phyloP scores from a whole-genome alignment of 2,797 vertebrate species.

The Tokudaia tokunoshimensis region DNA sequence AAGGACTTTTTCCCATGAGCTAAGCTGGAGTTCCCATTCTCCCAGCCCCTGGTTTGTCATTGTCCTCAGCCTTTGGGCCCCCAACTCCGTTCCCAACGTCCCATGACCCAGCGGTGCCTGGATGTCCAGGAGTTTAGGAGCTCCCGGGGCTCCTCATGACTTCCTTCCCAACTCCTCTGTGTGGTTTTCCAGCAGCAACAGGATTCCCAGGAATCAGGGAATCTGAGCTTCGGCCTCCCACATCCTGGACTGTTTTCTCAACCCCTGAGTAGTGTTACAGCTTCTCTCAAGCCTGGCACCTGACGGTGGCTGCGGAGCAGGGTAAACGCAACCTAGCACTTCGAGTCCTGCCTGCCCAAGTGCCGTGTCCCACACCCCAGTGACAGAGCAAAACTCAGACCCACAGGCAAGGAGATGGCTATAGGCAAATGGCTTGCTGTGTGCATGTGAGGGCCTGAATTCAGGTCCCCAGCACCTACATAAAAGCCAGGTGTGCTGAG shows the following conservation, averaged over 20 bases:
- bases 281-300: too few species aligned
- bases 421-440: background rate
- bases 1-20: background rate
- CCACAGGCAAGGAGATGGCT: background rate
- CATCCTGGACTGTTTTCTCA: too few species aligned
- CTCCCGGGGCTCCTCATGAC: background rate
- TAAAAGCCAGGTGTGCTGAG: background rate
- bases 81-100: background rate
- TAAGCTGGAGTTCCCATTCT: background rate
- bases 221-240: too few species aligned
- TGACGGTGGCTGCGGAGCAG: too few species aligned
- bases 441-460: background rate
- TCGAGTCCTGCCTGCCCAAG: too few species aligned
- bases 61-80: background rate
- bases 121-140: background rate
- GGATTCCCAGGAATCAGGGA: too few species aligned
- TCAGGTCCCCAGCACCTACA: background rate
- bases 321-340: too few species aligned
- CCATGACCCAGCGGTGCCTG: background rate
- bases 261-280: too few species aligned
- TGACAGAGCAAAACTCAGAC: too few species aligned
- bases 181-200: background rate
- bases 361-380: too few species aligned
- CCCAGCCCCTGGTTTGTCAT: too few species aligned
- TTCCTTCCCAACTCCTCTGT: background rate